These are phyloP conservation scores for Biston stratarius DNA, from an alignment of 2,888 invertebrate genomes.

Conservation along the genomic window DNA sequence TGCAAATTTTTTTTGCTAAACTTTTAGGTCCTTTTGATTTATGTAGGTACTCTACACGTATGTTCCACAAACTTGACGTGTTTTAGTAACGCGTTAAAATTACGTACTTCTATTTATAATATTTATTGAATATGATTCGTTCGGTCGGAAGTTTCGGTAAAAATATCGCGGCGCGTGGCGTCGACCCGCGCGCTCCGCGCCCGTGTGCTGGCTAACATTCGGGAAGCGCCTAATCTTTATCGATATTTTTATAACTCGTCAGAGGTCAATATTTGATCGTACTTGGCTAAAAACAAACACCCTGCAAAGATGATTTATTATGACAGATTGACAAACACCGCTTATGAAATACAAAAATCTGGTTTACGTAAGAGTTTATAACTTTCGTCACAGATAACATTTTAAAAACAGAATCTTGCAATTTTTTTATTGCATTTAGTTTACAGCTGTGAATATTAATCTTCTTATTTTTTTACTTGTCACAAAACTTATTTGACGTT, in stretches of 20 bases:
- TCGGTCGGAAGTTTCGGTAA: conserved; percentile 61
- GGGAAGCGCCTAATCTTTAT: conserved; percentile 24
- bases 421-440: too few relatives aligned
- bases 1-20: background rate
- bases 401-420: too few relatives aligned
- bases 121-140: conserved; percentile 53
- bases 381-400: background rate
- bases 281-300: background rate
- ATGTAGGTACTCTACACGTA: background rate
- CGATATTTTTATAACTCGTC: conserved; percentile 15
- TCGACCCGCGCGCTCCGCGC: conserved; percentile 34
- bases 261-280: conserved; percentile 8
- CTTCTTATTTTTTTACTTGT: too few relatives aligned
- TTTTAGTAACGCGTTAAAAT: conserved; percentile 22
- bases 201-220: conserved; percentile 20
- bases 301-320: conserved; percentile 5
- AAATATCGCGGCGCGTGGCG: conserved; percentile 63
- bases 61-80: conserved; percentile 2
- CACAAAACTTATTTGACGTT: too few relatives aligned
- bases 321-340: background rate
- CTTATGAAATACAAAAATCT: background rate
- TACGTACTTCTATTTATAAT: conserved; percentile 51
- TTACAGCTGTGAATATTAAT: too few relatives aligned
- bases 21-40: background rate
- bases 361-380: background rate